Evolutionary conservation across 2,113 vertebrate genomes (phyloP).

Genomic region (Phrynocephalus versicolor): DNA sequence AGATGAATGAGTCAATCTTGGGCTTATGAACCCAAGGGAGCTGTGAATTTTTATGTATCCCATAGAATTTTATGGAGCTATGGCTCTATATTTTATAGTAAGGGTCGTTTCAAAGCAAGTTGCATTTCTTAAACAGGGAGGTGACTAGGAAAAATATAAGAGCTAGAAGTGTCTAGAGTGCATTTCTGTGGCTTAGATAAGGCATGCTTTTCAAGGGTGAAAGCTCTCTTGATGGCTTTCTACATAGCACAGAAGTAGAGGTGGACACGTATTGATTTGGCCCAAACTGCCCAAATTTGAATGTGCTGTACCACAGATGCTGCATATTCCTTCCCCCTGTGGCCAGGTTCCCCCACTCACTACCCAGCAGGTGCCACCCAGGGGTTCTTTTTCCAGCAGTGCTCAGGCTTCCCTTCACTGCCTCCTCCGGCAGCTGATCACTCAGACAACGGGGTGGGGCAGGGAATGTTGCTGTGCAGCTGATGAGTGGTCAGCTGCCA

Average conservation of each 20-base stretch:
- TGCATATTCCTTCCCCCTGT: too few species aligned
- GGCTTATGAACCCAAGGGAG: background rate
- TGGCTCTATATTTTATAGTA: background rate
- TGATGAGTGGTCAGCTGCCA: too few species aligned
- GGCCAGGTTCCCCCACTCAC: too few species aligned
- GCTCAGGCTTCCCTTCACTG: too few species aligned
- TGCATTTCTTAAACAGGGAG: background rate
- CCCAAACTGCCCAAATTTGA: too few species aligned
- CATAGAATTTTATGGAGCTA: conserved; percentile 10
- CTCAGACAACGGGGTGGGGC: too few species aligned
- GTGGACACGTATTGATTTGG: too few species aligned
- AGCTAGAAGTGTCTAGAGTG: background rate
- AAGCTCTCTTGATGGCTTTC: background rate
- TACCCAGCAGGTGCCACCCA: too few species aligned
- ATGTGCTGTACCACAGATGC: too few species aligned
- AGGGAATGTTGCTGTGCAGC: too few species aligned
- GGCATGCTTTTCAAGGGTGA: background rate
- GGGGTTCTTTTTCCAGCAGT: too few species aligned
- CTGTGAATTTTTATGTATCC: conserved; percentile 4
- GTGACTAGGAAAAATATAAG: background rate
- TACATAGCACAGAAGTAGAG: background rate
- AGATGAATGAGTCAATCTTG: background rate
- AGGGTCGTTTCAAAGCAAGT: background rate
- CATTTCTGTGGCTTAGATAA: background rate
- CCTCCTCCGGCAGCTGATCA: too few species aligned